Evolutionary conservation across 2,888 invertebrate genomes (phyloP).

Genomic region (Chalcis sispes): DNA sequence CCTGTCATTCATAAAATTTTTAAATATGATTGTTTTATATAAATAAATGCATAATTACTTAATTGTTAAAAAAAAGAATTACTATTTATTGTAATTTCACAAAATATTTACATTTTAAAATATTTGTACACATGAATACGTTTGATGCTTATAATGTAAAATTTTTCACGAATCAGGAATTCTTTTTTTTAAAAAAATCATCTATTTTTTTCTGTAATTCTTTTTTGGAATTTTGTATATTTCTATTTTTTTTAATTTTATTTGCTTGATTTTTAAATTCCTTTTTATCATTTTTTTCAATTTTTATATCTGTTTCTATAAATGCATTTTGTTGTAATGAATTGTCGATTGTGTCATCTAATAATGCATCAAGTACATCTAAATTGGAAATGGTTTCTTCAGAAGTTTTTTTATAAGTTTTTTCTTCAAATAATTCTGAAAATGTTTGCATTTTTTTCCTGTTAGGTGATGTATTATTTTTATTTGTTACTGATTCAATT

Average conservation of each 20-base stretch:
- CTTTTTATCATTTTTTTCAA: constrained; percentile 38
- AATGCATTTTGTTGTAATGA: background rate
- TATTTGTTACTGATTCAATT: constrained; percentile 5
- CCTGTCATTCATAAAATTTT: no score
- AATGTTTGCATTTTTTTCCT: constrained; percentile 50
- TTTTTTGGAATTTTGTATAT: constrained; percentile 17
- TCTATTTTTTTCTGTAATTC: constrained; percentile 44
- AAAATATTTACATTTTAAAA: no score
- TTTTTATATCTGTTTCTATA: constrained; percentile 44
- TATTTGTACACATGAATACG: no score
- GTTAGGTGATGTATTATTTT: background rate
- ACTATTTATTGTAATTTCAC: no score
- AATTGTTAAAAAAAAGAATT: no score
- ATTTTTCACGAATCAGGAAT: constrained; percentile 5
- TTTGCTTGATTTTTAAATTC: background rate
- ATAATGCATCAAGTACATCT: constrained; percentile 47
- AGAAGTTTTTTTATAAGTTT: constrained; percentile 38
- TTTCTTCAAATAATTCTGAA: constrained; percentile 43
- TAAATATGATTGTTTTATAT: no score
- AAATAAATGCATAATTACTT: no score
- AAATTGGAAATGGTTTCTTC: no score
- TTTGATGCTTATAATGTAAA: constrained; percentile 1
- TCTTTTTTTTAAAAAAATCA: constrained; percentile 52
- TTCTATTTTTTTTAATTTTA: background rate
- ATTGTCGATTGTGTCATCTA: constrained; percentile 17